Conservation (phyloP, 2,797 vertebrate genomes). For the Sebastes kiyomatsui region DNA sequence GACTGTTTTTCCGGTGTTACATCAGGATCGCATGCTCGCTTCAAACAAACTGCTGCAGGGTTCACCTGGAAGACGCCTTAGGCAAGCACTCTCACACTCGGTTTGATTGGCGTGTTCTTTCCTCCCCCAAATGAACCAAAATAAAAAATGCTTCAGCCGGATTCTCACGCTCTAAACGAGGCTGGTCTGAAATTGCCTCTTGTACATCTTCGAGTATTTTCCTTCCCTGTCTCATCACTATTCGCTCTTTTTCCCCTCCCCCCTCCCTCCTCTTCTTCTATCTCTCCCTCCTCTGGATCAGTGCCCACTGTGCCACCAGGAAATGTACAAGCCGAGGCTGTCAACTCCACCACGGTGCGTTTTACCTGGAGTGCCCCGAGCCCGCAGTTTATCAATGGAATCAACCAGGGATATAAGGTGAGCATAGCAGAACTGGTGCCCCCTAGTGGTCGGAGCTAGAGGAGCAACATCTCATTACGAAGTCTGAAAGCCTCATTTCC, state of each 20-base stretch:
- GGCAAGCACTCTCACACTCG: constrained; percentile 71
- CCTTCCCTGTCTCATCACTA: constrained; percentile 33
- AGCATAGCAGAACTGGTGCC: constrained; percentile 52
- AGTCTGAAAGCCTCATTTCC: background rate
- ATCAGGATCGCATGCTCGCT: constrained; percentile 61
- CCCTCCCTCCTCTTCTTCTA: background rate
- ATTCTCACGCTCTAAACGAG: constrained; percentile 52
- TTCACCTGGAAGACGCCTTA: constrained; percentile 77
- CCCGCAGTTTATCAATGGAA: constrained; percentile 98
- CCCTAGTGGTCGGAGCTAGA: constrained; percentile 74
- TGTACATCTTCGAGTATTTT: constrained; percentile 18
- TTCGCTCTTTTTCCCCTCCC: background rate
- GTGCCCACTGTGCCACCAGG: constrained; percentile 96
- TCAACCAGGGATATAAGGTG: constrained; percentile 99
- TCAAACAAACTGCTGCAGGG: constrained; percentile 74
- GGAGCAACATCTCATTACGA: background rate
- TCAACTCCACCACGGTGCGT: constrained; percentile 95
- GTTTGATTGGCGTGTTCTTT: constrained; percentile 69
- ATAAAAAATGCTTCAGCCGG: constrained; percentile 39
- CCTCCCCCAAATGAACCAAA: constrained; percentile 65
- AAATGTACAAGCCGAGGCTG: constrained; percentile 91
- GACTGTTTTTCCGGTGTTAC: constrained; percentile 62
- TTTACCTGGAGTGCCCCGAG: constrained; percentile 98
- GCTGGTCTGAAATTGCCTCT: constrained; percentile 34
- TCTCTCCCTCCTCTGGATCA: constrained; percentile 69